Conservation (phyloP, 2,113 vertebrate species). For the Misgurnus anguillicaudatus region DNA sequence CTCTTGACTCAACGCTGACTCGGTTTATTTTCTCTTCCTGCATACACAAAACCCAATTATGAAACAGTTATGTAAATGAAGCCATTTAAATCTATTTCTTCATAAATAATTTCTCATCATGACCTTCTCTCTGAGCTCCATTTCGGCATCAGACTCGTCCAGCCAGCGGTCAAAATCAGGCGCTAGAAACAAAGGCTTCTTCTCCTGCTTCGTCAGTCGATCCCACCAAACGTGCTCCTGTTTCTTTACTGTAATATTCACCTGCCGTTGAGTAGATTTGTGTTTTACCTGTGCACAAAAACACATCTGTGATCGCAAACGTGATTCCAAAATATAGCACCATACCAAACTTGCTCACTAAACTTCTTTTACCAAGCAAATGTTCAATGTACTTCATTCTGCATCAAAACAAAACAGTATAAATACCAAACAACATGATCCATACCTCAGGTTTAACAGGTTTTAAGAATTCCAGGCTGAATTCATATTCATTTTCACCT, state of each 20-base stretch:
- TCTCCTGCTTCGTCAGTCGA: slow-evolving; percentile 84
- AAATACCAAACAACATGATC: neutral
- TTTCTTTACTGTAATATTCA: slow-evolving; percentile 88
- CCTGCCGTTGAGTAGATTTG: slow-evolving; percentile 88
- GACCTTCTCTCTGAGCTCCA: slow-evolving; percentile 91
- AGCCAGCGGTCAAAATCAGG: slow-evolving; percentile 97
- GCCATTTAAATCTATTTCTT: neutral
- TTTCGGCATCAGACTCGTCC: slow-evolving; percentile 94
- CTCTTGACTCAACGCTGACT: slow-evolving; percentile 79
- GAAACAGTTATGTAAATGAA: neutral
- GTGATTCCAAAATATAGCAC: neutral
- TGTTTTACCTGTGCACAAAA: slow-evolving; percentile 71
- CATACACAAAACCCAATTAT: slow-evolving; percentile 55
- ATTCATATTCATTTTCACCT: slow-evolving; percentile 91
- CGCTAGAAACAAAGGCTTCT: slow-evolving; percentile 85
- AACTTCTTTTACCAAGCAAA: neutral
- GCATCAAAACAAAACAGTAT: neutral
- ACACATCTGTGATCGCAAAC: neutral
- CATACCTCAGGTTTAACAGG: slow-evolving; percentile 85
- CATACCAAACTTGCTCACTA: neutral
- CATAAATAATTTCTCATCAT: neutral
- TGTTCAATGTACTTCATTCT: neutral
- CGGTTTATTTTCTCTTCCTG: slow-evolving; percentile 90
- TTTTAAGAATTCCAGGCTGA: slow-evolving; percentile 86
- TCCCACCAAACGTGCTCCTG: slow-evolving; percentile 88